phyloP scores from a whole-genome alignment of 2,888 invertebrate genomes.

The Enchytraeus crypticus region DNA sequence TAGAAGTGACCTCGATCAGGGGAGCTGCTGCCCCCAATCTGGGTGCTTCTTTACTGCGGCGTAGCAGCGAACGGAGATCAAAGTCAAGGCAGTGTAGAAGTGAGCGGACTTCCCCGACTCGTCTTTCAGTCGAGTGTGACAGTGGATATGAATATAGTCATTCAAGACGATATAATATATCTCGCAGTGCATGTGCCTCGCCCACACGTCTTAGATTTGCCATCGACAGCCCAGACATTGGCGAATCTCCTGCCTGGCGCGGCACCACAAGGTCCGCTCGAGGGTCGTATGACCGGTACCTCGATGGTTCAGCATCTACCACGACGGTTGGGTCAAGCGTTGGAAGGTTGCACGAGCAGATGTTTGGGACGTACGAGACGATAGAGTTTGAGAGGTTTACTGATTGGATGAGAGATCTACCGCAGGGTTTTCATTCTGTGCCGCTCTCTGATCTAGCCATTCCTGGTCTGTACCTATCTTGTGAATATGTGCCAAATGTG shows the following conservation, averaged over 20 bases:
- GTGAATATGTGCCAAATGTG: too few relatives aligned
- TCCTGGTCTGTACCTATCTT: conserved; percentile 18
- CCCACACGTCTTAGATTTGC: neutral
- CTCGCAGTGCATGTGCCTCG: neutral
- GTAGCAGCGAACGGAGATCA: neutral
- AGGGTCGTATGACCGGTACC: neutral
- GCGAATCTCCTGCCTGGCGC: neutral
- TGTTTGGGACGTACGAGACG: neutral
- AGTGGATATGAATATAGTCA: neutral
- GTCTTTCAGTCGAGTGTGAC: neutral
- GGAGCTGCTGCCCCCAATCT: neutral
- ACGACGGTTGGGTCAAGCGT: neutral
- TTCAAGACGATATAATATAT: neutral
- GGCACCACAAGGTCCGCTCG: neutral
- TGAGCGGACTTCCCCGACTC: conserved; percentile 11
- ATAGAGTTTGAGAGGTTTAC: conserved; percentile 19
- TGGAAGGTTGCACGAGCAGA: neutral
- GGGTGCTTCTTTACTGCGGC: neutral
- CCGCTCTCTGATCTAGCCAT: conserved; percentile 23
- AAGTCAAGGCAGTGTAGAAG: conserved; percentile 6
- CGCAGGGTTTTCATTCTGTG: conserved; percentile 15
- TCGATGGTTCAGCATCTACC: neutral
- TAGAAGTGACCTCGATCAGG: neutral
- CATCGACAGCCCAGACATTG: neutral
- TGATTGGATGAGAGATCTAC: conserved; percentile 27